Conservation (phyloP, 2,113 vertebrate genomes). For the Tor tambroides region DNA sequence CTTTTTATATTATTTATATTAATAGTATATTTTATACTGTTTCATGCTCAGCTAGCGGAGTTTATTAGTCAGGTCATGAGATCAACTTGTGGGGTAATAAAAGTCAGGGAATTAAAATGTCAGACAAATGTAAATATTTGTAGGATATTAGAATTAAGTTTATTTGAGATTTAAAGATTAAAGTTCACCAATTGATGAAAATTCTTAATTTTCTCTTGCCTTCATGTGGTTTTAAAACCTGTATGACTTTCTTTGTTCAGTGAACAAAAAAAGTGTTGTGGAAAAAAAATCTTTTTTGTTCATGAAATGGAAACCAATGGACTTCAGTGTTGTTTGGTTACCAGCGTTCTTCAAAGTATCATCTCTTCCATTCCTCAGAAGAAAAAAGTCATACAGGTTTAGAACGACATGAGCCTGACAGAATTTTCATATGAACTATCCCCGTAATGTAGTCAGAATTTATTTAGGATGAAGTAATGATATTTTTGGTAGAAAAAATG, state of each 20-base stretch:
- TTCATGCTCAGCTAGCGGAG: background rate
- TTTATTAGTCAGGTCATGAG: background rate
- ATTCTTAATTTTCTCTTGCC: background rate
- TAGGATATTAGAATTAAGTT: background rate
- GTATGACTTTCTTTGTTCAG: background rate
- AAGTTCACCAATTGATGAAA: too few relatives aligned
- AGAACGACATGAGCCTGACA: background rate
- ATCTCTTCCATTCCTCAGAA: too few relatives aligned
- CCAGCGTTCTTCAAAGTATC: too few relatives aligned
- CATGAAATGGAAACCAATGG: too few relatives aligned
- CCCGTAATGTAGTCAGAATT: background rate
- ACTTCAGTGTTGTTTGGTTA: too few relatives aligned
- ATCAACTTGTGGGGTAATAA: background rate
- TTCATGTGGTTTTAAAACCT: background rate
- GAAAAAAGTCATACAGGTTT: too few relatives aligned
- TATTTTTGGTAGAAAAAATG: background rate
- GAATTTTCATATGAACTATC: background rate
- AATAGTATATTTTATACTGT: background rate
- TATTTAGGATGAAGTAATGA: background rate
- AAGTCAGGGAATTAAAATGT: background rate
- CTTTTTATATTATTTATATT: background rate
- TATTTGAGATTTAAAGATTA: background rate
- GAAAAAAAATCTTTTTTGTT: too few relatives aligned
- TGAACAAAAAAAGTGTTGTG: background rate
- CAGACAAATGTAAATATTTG: background rate